These are phyloP conservation scores for Planococcus citri DNA, from an alignment of 1,140 invertebrate genomes.

Conservation along the genomic window DNA sequence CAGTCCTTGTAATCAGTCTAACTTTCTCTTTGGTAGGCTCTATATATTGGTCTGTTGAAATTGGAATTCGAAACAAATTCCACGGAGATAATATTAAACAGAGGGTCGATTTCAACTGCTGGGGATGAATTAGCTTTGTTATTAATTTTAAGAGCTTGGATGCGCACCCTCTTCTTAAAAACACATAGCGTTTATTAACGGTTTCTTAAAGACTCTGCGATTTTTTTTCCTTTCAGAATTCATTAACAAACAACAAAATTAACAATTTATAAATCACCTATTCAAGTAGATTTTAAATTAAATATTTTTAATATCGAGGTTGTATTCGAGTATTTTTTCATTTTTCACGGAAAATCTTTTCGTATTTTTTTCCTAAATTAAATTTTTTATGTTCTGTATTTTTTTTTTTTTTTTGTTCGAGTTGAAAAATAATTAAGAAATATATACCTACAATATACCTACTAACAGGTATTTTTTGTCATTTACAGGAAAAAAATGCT, in stretches of 20 bases:
- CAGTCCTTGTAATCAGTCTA: slow-evolving; percentile 13
- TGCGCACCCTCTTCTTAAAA: not conserved
- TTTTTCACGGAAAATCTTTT: too few relatives aligned
- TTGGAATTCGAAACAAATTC: slow-evolving; percentile 19
- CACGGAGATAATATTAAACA: slow-evolving; percentile 15
- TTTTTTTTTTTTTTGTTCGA: too few relatives aligned
- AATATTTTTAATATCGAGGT: not conserved
- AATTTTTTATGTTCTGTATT: too few relatives aligned
- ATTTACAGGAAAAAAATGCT: slow-evolving; percentile 11
- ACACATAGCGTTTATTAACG: not conserved
- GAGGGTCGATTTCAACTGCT: slow-evolving; percentile 14
- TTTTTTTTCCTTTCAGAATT: not conserved
- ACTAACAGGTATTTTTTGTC: too few relatives aligned
- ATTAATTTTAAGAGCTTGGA: slow-evolving; percentile 15
- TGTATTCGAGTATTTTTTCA: too few relatives aligned
- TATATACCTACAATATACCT: too few relatives aligned
- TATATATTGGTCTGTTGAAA: slow-evolving; percentile 18
- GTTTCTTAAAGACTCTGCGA: not conserved
- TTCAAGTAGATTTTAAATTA: not conserved
- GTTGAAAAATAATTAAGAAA: too few relatives aligned
- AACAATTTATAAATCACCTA: not conserved
- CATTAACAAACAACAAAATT: not conserved
- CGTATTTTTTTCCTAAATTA: too few relatives aligned
- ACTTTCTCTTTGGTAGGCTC: slow-evolving; percentile 19
- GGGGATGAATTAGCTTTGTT: slow-evolving; percentile 19